These are phyloP conservation scores for Erynnis tages DNA, from an alignment of 2,888 invertebrate genomes.

Conservation along the genomic window DNA sequence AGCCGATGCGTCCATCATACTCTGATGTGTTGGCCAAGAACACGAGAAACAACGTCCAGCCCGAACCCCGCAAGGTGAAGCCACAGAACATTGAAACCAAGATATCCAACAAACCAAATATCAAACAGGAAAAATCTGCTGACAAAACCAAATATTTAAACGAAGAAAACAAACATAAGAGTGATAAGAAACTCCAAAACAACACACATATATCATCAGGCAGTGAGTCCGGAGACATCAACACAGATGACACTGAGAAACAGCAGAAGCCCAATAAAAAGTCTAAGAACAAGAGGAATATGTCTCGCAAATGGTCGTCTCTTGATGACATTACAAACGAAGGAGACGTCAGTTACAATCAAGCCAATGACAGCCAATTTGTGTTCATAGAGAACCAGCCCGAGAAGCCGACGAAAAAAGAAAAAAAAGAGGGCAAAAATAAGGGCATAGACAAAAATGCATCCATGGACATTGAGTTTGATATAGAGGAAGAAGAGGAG, in stretches of 20 bases:
- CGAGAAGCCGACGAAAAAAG: constrained; percentile 66
- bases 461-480: constrained; percentile 53
- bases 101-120: constrained; percentile 54
- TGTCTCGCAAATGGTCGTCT: constrained; percentile 82
- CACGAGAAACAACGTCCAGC: constrained; percentile 70
- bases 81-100: constrained; percentile 66
- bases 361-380: constrained; percentile 67
- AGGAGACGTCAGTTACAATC: constrained; percentile 55
- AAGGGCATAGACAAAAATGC: constrained; percentile 53
- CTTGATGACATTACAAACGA: constrained; percentile 77
- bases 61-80: constrained; percentile 74
- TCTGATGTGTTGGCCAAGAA: constrained; percentile 91
- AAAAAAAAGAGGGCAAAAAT: constrained; percentile 59
- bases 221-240: constrained; percentile 75
- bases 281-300: constrained; percentile 67
- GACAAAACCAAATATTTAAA: constrained; percentile 47
- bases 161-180: constrained; percentile 63
- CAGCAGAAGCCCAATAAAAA: constrained; percentile 62
- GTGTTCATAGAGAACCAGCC: constrained; percentile 67
- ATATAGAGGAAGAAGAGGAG: constrained; percentile 58
- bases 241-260: constrained; percentile 67
- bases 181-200: constrained; percentile 61
- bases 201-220: constrained; percentile 66
- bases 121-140: constrained; percentile 63
- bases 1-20: constrained; percentile 92